phyloP scores from a whole-genome alignment of 1,140 invertebrate species.

The Pogonomyrmex californicus region DNA sequence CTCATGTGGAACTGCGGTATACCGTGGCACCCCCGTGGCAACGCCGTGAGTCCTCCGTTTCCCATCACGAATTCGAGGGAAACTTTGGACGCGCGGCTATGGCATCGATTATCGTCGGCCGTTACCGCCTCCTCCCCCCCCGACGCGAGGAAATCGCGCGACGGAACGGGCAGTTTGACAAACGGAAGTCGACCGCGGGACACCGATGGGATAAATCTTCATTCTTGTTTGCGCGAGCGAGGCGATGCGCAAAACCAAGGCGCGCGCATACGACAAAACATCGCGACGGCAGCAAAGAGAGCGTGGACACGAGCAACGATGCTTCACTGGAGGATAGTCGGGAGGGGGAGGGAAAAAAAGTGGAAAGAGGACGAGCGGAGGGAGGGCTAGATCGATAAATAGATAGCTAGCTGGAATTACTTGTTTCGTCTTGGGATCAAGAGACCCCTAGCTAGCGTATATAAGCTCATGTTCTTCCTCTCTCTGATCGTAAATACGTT shows the following conservation, averaged over 20 bases:
- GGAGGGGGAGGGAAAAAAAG: conserved; percentile 15
- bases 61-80: conserved; percentile 31
- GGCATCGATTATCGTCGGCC: conserved; percentile 46
- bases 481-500: conserved; percentile 48
- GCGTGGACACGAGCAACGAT: conserved; percentile 49
- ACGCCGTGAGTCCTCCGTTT: conserved; percentile 1
- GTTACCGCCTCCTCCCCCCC: background rate
- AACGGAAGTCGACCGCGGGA: conserved; percentile 60
- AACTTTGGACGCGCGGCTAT: conserved; percentile 31
- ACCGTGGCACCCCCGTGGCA: background rate
- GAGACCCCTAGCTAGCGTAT: conserved; percentile 28
- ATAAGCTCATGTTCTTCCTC: conserved; percentile 42
- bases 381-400: conserved; percentile 57
- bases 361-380: background rate
- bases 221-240: conserved; percentile 55
- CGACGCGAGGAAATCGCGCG: conserved; percentile 40
- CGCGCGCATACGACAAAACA: conserved; percentile 51
- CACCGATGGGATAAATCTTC: conserved; percentile 56
- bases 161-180: conserved; percentile 37
- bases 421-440: conserved; percentile 60
- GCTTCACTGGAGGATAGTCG: conserved; percentile 50
- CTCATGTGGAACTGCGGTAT: conserved; percentile 12
- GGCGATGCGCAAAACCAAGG: conserved; percentile 48
- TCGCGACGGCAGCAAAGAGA: conserved; percentile 48
- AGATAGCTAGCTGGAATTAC: conserved; percentile 55